Evolutionary conservation across 2,888 invertebrate genomes (phyloP).

Genomic region (Eupithecia inturbata): DNA sequence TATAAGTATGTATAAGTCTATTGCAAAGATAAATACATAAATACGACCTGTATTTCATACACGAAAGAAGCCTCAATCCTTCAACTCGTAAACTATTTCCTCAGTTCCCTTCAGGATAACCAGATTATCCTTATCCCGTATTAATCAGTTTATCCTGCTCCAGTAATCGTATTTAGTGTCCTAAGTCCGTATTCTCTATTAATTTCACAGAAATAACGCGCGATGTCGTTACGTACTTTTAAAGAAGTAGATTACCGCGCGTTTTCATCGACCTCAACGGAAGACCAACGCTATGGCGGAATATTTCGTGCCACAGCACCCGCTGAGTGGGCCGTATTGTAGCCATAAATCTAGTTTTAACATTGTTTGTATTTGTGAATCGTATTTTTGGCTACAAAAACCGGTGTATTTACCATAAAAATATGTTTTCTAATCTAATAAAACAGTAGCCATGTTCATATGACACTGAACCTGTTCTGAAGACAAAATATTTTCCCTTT

Average conservation of each 20-base stretch:
- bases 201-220: neutral
- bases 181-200: slow-evolving; percentile 2
- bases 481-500: too few species aligned
- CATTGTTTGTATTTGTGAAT: too few species aligned
- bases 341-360: too few species aligned
- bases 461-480: too few species aligned
- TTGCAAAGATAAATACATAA: neutral
- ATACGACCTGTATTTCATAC: neutral
- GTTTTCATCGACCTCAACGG: neutral
- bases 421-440: too few species aligned
- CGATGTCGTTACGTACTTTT: neutral
- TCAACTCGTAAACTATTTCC: neutral
- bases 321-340: too few species aligned
- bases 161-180: slow-evolving; percentile 33
- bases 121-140: slow-evolving; percentile 20
- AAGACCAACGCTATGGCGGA: too few species aligned
- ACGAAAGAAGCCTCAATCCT: neutral
- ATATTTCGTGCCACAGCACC: too few species aligned
- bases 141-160: slow-evolving; percentile 32
- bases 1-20: too few species aligned
- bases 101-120: slow-evolving; percentile 8
- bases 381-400: too few species aligned
- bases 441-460: too few species aligned
- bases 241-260: neutral
- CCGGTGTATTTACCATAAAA: too few species aligned